Evolutionary conservation across 1,140 invertebrate species (phyloP).

Genomic region (Magallana gigas): DNA sequence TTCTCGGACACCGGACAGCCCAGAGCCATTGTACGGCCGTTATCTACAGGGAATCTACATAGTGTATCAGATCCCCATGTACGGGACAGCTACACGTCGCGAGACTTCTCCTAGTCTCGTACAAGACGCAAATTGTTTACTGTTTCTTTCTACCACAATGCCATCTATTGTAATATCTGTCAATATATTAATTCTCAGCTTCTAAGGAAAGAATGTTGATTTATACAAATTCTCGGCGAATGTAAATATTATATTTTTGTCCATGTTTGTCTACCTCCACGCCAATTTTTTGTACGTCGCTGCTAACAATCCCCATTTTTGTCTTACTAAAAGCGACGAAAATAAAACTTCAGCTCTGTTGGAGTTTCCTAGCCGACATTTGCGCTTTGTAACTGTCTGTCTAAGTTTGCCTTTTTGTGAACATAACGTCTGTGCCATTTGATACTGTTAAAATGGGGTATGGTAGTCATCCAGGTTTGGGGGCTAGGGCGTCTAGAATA

Average conservation of each 20-base stretch:
- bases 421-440: conserved; percentile 12
- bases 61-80: neutral
- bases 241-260: conserved; percentile 30
- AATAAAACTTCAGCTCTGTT: neutral
- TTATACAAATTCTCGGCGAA: conserved; percentile 20
- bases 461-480: conserved; percentile 1
- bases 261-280: conserved; percentile 4
- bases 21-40: neutral
- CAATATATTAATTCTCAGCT: conserved; percentile 34
- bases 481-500: conserved; percentile 23
- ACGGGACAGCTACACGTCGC: neutral
- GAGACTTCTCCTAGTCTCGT: neutral
- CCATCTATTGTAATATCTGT: conserved; percentile 10
- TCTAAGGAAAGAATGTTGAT: conserved; percentile 13
- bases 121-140: conserved; percentile 21
- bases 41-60: neutral
- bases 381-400: conserved; percentile 3
- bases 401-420: neutral
- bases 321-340: neutral
- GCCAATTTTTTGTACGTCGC: neutral
- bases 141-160: neutral
- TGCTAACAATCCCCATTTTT: neutral
- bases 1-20: neutral
- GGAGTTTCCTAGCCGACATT: neutral
- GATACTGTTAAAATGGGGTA: conserved; percentile 31